phyloP scores from a whole-genome alignment of 2,888 invertebrate genomes.

The Eurytoma californica region DNA sequence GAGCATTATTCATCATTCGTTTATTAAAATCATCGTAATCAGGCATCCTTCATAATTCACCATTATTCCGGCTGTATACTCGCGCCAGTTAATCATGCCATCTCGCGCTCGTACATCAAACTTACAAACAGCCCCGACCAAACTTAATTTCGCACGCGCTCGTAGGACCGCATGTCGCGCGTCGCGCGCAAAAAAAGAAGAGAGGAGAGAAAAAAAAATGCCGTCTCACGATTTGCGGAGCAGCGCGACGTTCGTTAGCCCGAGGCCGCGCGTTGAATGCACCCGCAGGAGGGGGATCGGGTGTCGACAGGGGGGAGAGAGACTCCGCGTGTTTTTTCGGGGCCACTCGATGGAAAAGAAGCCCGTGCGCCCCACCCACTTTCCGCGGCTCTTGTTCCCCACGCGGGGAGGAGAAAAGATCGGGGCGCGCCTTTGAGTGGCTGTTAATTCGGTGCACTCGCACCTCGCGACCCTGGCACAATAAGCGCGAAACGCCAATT shows the following conservation, averaged over 20 bases:
- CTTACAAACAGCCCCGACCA: not conserved
- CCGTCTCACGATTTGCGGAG: not conserved
- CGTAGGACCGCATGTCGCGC: no score
- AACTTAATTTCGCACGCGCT: no score
- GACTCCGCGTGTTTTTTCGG: constrained; percentile 18
- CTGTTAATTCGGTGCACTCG: constrained; percentile 72
- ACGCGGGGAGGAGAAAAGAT: constrained; percentile 14
- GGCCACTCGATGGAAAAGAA: constrained; percentile 33
- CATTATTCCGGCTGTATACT: not conserved
- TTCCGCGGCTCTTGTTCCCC: not conserved
- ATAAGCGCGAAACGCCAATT: constrained; percentile 73
- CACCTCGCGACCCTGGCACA: constrained; percentile 66
- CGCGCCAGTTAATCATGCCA: not conserved
- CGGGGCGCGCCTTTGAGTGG: constrained; percentile 65
- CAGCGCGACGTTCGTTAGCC: constrained; percentile 34
- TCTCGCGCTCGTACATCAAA: constrained; percentile 10
- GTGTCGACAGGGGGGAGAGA: not conserved
- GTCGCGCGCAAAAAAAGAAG: no score
- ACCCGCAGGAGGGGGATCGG: constrained; percentile 24
- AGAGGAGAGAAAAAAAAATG: no score
- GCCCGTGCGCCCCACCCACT: constrained; percentile 10
- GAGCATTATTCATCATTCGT: not conserved
- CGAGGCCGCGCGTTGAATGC: constrained; percentile 24
- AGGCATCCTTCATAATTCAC: not conserved
- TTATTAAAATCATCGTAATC: not conserved